Percentiles rank a stretch among this genome's conserved stretches.
phyloP scores from a whole-genome alignment of 2,113 vertebrate genomes.

The Sturnus vulgaris region DNA sequence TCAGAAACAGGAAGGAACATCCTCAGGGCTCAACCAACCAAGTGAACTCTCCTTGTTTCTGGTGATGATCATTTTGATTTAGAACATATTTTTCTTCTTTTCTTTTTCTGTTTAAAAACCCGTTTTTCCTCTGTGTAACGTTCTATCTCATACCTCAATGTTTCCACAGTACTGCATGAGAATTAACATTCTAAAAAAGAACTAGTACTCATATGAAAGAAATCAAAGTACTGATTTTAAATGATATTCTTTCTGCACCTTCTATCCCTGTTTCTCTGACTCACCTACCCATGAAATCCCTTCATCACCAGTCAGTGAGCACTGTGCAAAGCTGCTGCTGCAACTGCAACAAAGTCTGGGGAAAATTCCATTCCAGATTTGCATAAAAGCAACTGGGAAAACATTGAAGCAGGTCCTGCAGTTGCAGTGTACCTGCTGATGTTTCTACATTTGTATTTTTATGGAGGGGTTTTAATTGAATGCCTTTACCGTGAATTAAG shows the following conservation, averaged over 20 bases:
- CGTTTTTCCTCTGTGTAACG: background rate
- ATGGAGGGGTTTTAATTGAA: background rate
- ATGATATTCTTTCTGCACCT: background rate
- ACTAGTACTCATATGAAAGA: background rate
- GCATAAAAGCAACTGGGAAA: background rate
- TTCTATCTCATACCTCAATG: background rate
- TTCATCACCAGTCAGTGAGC: background rate
- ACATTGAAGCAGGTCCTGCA: background rate
- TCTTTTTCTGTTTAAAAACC: background rate
- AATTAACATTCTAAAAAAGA: background rate
- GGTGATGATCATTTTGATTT: background rate
- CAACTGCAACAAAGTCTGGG: background rate
- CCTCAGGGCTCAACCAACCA: background rate
- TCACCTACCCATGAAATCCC: background rate
- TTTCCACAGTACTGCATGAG: background rate
- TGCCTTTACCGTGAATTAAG: background rate
- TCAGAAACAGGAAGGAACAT: background rate
- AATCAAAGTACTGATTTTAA: background rate
- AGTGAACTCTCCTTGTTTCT: background rate
- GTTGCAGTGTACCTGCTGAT: background rate
- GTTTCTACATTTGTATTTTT: background rate
- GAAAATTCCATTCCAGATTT: background rate
- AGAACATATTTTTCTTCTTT: rapidly evolving
- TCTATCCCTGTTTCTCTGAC: background rate
- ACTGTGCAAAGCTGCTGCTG: background rate